Evolutionary conservation across 1,140 invertebrate genomes (phyloP).

Genomic region (Schlechtendalia chinensis): DNA sequence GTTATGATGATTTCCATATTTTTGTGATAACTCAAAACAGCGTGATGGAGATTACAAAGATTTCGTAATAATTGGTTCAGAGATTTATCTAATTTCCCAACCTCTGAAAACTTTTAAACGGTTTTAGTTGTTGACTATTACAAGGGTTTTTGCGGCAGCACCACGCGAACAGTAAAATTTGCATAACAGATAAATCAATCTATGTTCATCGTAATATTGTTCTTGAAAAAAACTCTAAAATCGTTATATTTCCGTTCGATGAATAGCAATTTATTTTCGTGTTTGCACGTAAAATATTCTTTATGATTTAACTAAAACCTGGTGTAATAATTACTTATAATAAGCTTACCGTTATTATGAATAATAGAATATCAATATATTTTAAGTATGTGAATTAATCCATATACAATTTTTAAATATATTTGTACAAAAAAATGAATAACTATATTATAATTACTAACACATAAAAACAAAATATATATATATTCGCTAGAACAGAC

Average conservation of each 20-base stretch:
- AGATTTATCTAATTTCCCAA: neutral
- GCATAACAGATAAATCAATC: slow-evolving; percentile 7
- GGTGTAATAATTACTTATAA: too few species aligned
- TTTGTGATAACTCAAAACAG: neutral
- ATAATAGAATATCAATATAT: too few species aligned
- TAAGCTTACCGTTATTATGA: too few species aligned
- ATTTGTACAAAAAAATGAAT: too few species aligned
- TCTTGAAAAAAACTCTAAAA: neutral
- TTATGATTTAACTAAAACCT: too few species aligned
- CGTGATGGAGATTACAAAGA: neutral
- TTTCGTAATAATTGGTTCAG: slow-evolving; percentile 12
- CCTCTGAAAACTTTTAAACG: neutral
- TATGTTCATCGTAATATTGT: neutral
- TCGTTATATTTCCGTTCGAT: neutral
- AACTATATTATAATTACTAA: too few species aligned
- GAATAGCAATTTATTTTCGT: slow-evolving; percentile 13
- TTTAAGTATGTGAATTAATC: too few species aligned
- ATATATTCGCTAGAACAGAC: too few species aligned
- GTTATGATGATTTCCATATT: neutral
- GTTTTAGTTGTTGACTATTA: neutral
- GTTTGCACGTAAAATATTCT: neutral
- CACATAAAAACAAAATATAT: too few species aligned
- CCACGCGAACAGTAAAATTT: neutral
- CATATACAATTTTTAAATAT: too few species aligned
- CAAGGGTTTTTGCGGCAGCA: neutral